Base-by-base conservation (phyloP, 2,113 vertebrate species). In the Nothobranchius furzeri region DNA sequence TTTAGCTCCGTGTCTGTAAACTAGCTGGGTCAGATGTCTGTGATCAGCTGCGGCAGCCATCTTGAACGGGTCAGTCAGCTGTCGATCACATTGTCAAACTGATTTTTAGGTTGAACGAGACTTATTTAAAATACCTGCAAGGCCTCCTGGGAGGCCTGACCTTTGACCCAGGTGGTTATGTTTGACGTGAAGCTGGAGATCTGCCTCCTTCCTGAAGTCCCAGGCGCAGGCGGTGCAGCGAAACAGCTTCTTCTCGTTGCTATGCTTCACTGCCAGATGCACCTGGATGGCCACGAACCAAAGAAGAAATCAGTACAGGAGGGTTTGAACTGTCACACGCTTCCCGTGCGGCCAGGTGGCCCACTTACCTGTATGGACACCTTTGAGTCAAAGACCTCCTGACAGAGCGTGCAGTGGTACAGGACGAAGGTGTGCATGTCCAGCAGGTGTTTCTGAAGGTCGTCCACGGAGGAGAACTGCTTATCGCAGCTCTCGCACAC, bases 401-500 rank as follows among this genome's bases (percentile, higher is more conserved):
- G 98, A 86, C 98, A 99, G 35, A 99, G 94, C 1, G 97, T 98
- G 75, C 98, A 99, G 90, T 96, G 97, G 87, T 97, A 99, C 85
- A 99, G 95, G 70, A 98, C 97, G 0, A 99, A 98, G 0, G 98
- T 99, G 83, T 99, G 98, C 98, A 99, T 98, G 90, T 99, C 98
- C 63, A 99, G 87, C 58, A 99, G 91, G 90, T 99, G 98, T 85
- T 98, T 98, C 92, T 99, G 98, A 68, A 99, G 92, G 91, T 99
- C 98, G 15, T 99, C 98, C 76, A 99, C 96, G 0, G 96, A 97
- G 3, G 97, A 96, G 88, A 99, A 99, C 93, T 98, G 98, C 84
- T 99, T 99, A 76, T 99, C 98, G n/a, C 98, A 99, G 76, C 98
- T 99, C 93, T 99, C 98, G 36, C 98, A 99, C 88, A 97, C 95